These are phyloP conservation scores for Nemotelus pantherinus DNA, from an alignment of 2,888 invertebrate species.

Conservation along the genomic window DNA sequence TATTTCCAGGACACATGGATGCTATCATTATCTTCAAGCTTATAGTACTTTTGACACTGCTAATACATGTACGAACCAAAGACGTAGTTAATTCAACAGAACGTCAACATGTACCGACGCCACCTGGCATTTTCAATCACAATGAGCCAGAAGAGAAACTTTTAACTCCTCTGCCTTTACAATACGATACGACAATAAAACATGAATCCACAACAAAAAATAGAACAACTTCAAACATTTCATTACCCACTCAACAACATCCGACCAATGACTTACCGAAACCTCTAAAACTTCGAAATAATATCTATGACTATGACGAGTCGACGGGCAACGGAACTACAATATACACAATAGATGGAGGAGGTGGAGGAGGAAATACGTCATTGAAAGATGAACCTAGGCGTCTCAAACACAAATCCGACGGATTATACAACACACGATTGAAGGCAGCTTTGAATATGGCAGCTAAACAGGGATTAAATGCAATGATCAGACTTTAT, in stretches of 20 bases:
- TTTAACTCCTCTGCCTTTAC: no score
- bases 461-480: constrained; percentile 62
- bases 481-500: constrained; percentile 62
- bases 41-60: constrained; percentile 19
- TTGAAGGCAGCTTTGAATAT: constrained; percentile 61
- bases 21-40: constrained; percentile 37
- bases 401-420: constrained; percentile 24
- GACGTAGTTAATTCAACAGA: neutral
- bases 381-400: constrained; percentile 30
- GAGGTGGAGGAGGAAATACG: no score
- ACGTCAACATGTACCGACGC: neutral
- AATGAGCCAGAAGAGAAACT: no score
- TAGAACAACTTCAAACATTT: neutral
- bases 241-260: no score
- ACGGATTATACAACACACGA: constrained; percentile 53
- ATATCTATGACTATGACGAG: constrained; percentile 38
- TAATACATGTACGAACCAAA: constrained; percentile 19
- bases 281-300: constrained; percentile 43
- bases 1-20: constrained; percentile 35
- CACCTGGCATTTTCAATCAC: no score
- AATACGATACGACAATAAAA: neutral
- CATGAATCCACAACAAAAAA: neutral
- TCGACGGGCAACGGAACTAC: constrained; percentile 22
- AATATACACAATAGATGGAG: no score
- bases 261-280: constrained; percentile 32